These are phyloP conservation scores for Drosophila infuscata DNA, from an alignment of 2,888 invertebrate species.

Conservation along the genomic window DNA sequence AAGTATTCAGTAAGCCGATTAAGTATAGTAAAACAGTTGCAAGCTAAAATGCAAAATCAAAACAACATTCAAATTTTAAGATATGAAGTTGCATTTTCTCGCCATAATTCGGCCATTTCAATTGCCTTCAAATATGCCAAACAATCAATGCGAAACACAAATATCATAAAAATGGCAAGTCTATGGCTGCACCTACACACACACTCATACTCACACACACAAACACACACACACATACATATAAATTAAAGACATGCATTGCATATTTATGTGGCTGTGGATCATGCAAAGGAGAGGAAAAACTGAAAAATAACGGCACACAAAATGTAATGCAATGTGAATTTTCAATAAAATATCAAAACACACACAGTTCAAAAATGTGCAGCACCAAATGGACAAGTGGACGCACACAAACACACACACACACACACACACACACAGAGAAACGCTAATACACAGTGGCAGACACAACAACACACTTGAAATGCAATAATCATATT, in stretches of 20 bases:
- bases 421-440: neutral
- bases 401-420: slow-evolving; percentile 42
- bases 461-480: slow-evolving; percentile 50
- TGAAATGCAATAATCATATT: slow-evolving; percentile 82
- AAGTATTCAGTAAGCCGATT: slow-evolving; percentile 36
- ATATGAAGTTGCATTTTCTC: slow-evolving; percentile 44
- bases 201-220: too few relatives aligned
- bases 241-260: slow-evolving; percentile 1
- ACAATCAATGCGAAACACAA: slow-evolving; percentile 68
- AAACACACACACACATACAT: neutral
- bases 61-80: slow-evolving; percentile 9
- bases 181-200: slow-evolving; percentile 56
- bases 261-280: slow-evolving; percentile 1
- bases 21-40: slow-evolving; percentile 26
- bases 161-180: slow-evolving; percentile 73
- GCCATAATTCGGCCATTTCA: slow-evolving; percentile 54
- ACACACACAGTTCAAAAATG: slow-evolving; percentile 38
- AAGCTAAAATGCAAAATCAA: slow-evolving; percentile 11
- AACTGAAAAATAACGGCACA: slow-evolving; percentile 37
- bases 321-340: slow-evolving; percentile 54
- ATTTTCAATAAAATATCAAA: slow-evolving; percentile 64
- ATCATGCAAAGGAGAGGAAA: slow-evolving; percentile 10
- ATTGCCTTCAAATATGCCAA: slow-evolving; percentile 77
- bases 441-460: neutral
- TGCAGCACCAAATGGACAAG: slow-evolving; percentile 57